Conservation (phyloP, 2,888 invertebrate genomes). For the Lissocephala sabroskyi region DNA sequence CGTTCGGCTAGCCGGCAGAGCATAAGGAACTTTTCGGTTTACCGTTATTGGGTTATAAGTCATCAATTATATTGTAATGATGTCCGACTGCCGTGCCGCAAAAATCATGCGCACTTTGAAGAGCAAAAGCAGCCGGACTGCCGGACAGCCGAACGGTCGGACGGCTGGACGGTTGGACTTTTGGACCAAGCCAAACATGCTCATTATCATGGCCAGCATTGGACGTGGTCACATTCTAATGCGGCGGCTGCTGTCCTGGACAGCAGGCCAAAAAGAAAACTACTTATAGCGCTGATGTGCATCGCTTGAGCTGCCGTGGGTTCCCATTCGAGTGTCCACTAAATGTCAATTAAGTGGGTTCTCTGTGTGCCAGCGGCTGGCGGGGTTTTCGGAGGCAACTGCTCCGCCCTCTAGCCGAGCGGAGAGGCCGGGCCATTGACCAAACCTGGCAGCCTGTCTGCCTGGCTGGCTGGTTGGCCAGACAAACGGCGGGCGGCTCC, state of each 20-base stretch:
- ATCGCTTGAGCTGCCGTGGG: conserved; percentile 36
- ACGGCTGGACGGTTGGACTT: too few species aligned
- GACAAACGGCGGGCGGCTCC: conserved; percentile 61
- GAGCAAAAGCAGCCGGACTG: too few species aligned
- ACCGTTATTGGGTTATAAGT: conserved; percentile 67
- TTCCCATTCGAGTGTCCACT: conserved; percentile 63
- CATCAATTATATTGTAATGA: conserved; percentile 70
- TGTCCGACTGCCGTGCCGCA: conserved; percentile 38
- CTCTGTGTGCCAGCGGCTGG: too few species aligned
- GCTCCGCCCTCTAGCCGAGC: too few species aligned
- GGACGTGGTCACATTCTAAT: neutral
- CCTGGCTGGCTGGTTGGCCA: too few species aligned
- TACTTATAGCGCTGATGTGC: conserved; percentile 50
- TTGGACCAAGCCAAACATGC: conserved; percentile 41
- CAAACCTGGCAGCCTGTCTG: neutral
- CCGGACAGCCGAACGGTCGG: too few species aligned
- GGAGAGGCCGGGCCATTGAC: too few species aligned
- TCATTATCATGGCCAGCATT: conserved; percentile 60
- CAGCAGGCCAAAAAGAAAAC: conserved; percentile 48
- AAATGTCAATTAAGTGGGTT: too few species aligned
- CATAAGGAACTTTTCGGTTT: conserved; percentile 27
- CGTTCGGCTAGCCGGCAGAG: too few species aligned
- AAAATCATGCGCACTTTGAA: too few species aligned
- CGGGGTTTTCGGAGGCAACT: too few species aligned
- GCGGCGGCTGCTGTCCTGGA: conserved; percentile 10